These are phyloP conservation scores for Caenorhabditis sulstoni DNA, from an alignment of 2,888 invertebrate species.

Conservation along the genomic window DNA sequence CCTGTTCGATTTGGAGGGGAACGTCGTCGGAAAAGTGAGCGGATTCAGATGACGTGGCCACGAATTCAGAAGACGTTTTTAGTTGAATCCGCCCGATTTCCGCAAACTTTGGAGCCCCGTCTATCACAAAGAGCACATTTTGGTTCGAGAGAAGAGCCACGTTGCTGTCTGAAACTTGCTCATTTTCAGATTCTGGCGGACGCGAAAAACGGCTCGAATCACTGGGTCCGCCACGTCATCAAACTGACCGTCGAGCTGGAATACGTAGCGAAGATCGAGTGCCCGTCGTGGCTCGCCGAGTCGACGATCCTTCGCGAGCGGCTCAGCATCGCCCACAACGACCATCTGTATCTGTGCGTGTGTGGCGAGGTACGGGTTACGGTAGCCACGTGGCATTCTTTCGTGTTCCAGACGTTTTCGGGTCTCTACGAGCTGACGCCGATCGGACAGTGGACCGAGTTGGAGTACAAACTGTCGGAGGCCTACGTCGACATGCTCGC, in stretches of 20 bases:
- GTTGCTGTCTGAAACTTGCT: too few relatives aligned
- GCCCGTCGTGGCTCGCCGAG: constrained; percentile 66
- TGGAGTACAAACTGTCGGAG: constrained; percentile 69
- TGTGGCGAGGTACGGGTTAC: constrained; percentile 61
- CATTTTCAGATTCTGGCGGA: constrained; percentile 55
- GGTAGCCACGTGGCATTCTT: too few relatives aligned
- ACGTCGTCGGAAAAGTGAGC: constrained; percentile 48
- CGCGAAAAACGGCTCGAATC: constrained; percentile 50
- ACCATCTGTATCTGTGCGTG: constrained; percentile 68
- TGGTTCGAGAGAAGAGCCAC: constrained; percentile 35
- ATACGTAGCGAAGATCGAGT: constrained; percentile 68
- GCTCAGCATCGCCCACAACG: constrained; percentile 67
- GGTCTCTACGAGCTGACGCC: constrained; percentile 69
- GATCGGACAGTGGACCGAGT: constrained; percentile 69
- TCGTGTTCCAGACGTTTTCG: constrained; percentile 68
- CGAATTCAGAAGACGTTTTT: constrained; percentile 11
- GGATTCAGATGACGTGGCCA: not conserved
- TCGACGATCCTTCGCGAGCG: constrained; percentile 62
- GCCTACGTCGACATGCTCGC: constrained; percentile 68
- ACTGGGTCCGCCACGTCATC: constrained; percentile 66
- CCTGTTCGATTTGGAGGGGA: constrained; percentile 64
- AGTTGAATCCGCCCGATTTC: constrained; percentile 60
- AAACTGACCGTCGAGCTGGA: constrained; percentile 62
- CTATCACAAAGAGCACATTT: constrained; percentile 65
- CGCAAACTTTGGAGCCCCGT: constrained; percentile 60